phyloP scores from a whole-genome alignment of 1,140 invertebrate species.

The Phocides pigmalion region DNA sequence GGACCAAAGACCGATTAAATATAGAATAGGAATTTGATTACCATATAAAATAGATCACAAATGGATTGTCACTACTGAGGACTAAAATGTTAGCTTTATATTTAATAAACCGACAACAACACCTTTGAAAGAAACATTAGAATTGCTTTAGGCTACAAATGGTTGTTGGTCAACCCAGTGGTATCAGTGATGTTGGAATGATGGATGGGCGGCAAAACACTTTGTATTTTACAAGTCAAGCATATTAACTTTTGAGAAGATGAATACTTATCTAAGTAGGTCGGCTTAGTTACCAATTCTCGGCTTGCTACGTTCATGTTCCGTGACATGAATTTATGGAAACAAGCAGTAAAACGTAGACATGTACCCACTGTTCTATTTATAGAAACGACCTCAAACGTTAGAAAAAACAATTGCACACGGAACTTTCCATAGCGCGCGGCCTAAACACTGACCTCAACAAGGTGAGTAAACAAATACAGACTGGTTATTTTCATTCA shows the following conservation, averaged over 20 bases:
- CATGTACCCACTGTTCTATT: slow-evolving; percentile 38
- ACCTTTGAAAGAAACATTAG: no score
- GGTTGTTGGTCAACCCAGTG: no score
- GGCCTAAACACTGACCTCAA: slow-evolving; percentile 21
- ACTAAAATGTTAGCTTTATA: no score
- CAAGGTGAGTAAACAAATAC: not conserved
- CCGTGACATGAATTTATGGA: slow-evolving; percentile 22
- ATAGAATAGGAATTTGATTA: no score
- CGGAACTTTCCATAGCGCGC: slow-evolving; percentile 44
- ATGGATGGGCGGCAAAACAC: no score
- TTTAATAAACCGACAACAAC: no score
- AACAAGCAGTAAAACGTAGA: slow-evolving; percentile 26
- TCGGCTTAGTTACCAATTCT: slow-evolving; percentile 12
- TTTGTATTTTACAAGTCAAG: not conserved
- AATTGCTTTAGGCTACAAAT: no score
- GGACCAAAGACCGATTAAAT: no score
- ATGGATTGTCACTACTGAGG: no score
- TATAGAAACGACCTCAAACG: slow-evolving; percentile 38
- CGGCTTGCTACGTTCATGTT: slow-evolving; percentile 1
- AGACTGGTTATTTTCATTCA: slow-evolving; percentile 11
- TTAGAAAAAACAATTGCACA: slow-evolving; percentile 36
- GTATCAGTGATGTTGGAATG: no score
- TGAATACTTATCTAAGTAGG: slow-evolving; percentile 11
- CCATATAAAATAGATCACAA: no score
- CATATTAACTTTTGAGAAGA: not conserved